Base-by-base conservation (phyloP, 2,113 vertebrate species). In the cattle (Bos taurus) region DNA sequence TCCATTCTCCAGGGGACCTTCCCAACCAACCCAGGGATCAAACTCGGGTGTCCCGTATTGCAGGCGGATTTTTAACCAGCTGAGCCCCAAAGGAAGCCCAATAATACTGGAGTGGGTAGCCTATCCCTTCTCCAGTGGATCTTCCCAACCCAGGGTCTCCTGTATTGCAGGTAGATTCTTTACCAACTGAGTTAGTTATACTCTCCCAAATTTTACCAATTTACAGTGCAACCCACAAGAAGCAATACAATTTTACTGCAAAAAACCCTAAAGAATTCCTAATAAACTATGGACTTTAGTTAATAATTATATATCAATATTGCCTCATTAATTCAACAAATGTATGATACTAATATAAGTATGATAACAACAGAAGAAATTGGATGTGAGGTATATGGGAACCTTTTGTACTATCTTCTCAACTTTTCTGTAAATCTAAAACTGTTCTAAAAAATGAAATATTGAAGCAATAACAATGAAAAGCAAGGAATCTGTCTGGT, bases 351-450 rank as follows among this genome's bases (percentile, higher is more conserved):
- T 78, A 83, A 91, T 59, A 28, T 67, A 86, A 71, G 23, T 43
- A 90, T 36, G 13, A 57, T 43, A 40, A 88, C 26, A 92, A 12
- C 30, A 83, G 71, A 74, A 50, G 46, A 97, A 62, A 96, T 14
- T 46, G 74, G 2, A 54, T 78, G 40, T 46, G 50, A 82, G 17
- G 10, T 50, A 64, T 30, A 25, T 17, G 48, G n/a, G 30, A 95
- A 64, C 64, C 57, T 36, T 60, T 54, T 88, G 3, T 71, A 48
- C 4, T 54, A 46, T 13, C 5, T 15, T 95, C 78, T 62, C 56
- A 94, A 86, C 88, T 86, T 95, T 97, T 92, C 67, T 92, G 3
- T 89, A 86, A 89, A 57, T 57, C 33, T 67, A 57, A 92, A 82
- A 62, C 59, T 64, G 13, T 43, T 85, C 77, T 92, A 46, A 95